A percentile compares a stretch with the other conserved stretches of the same genome.
Conservation (phyloP, 2,888 invertebrate species). For the Cremastinae sp. region DNA sequence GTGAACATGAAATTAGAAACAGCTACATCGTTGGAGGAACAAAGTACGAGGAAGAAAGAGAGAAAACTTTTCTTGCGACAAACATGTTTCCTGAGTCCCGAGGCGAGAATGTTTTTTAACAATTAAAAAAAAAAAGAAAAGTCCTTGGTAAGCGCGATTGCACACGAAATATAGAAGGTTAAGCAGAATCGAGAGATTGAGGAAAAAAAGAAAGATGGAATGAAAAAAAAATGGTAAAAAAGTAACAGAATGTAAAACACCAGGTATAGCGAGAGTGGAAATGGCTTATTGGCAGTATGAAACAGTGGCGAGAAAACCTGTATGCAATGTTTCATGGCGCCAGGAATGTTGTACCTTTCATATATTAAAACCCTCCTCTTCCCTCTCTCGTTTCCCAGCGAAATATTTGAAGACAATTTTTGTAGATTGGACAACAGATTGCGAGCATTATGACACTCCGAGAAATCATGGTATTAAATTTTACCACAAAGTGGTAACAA, state of each 20-base stretch:
- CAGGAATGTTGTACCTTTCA: constrained; percentile 23
- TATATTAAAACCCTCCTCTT: no score
- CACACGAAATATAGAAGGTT: constrained; percentile 29
- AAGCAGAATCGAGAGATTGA: constrained; percentile 23
- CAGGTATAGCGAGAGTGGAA: constrained; percentile 17
- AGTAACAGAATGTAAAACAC: constrained; percentile 41
- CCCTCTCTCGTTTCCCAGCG: no score
- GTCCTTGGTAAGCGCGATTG: constrained; percentile 55
- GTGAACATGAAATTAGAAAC: constrained; percentile 60
- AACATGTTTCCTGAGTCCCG: constrained; percentile 28
- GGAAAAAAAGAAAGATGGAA: no score
- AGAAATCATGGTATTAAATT: no score
- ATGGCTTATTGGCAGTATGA: constrained; percentile 24
- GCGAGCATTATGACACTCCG: no score
- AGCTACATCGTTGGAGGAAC: constrained; percentile 48
- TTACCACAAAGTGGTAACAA: no score
- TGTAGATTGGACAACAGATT: no score
- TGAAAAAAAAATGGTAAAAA: constrained; percentile 14
- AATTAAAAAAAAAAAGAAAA: constrained; percentile 35
- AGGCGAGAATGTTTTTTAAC: constrained; percentile 17
- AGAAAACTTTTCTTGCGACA: constrained; percentile 8
- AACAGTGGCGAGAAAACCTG: constrained; percentile 32
- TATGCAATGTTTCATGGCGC: constrained; percentile 18
- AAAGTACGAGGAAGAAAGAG: not conserved
- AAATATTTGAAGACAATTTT: no score